Conservation (phyloP, 2,888 invertebrate genomes). For the Rutpela maculata region DNA sequence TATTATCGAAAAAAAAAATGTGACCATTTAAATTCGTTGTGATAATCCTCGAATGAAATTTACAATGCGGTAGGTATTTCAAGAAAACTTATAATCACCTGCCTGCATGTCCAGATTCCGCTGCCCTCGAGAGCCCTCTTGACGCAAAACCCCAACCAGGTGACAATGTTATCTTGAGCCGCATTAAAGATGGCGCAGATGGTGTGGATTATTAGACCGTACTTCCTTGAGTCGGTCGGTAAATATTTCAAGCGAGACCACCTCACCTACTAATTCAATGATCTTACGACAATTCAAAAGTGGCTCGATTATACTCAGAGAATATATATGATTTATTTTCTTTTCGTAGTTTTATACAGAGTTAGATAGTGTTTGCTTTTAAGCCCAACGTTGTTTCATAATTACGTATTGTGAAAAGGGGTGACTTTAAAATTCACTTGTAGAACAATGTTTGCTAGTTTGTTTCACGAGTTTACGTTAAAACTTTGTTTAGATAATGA, state of each 20-base stretch:
- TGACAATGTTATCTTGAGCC: constrained; percentile 41
- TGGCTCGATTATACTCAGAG: background rate
- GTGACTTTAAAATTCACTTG: too few relatives aligned
- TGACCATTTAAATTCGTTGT: too few relatives aligned
- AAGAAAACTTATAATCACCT: background rate
- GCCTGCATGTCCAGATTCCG: background rate
- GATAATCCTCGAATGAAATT: background rate
- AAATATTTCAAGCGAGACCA: constrained; percentile 41
- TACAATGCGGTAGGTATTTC: background rate
- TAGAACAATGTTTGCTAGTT: too few relatives aligned
- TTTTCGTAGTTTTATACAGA: background rate
- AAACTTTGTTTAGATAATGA: too few relatives aligned
- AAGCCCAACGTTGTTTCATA: too few relatives aligned
- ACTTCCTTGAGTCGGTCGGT: constrained; percentile 40
- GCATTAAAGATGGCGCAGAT: constrained; percentile 41
- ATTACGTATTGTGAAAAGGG: too few relatives aligned
- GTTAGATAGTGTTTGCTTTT: too few relatives aligned
- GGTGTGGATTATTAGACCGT: constrained; percentile 46
- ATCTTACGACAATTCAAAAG: constrained; percentile 10
- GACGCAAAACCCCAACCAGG: constrained; percentile 33
- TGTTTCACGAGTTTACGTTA: too few relatives aligned
- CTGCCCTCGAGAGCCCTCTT: constrained; percentile 1
- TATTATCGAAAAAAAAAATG: too few relatives aligned
- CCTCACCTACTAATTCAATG: constrained; percentile 23
- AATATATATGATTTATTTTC: background rate